A percentile compares a stretch with the other conserved stretches of the same genome.
These are phyloP conservation scores for Galeopsomyia nigrocyanea DNA, from an alignment of 2,888 invertebrate genomes.

Conservation along the genomic window DNA sequence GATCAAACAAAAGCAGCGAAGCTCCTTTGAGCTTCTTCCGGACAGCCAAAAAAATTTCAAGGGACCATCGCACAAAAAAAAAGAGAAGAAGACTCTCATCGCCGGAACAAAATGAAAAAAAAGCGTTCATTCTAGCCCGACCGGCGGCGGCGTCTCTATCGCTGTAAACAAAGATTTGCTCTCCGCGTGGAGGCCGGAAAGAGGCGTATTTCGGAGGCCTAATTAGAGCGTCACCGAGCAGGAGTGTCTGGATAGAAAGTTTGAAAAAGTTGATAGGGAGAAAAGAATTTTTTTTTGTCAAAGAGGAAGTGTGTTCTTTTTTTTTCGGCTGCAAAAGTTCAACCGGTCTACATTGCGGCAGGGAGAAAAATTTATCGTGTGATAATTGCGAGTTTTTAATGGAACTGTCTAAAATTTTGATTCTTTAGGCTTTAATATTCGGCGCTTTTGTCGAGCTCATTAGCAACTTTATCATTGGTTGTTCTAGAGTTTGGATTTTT, in stretches of 20 bases:
- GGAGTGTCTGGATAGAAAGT: background rate
- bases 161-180: constrained; percentile 45
- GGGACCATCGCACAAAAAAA: background rate
- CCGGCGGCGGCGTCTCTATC: background rate
- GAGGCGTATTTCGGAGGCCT: constrained; percentile 54
- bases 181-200: background rate
- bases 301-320: too few relatives aligned
- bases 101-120: constrained; percentile 17
- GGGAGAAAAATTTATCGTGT: too few relatives aligned
- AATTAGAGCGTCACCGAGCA: constrained; percentile 53
- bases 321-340: too few relatives aligned
- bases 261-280: background rate
- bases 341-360: too few relatives aligned
- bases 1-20: background rate
- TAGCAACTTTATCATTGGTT: too few relatives aligned
- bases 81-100: background rate
- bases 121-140: constrained; percentile 17
- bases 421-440: too few relatives aligned
- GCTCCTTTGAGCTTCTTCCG: background rate
- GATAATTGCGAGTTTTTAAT: too few relatives aligned
- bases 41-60: background rate
- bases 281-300: background rate
- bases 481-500: too few relatives aligned
- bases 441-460: too few relatives aligned
- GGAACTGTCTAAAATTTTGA: too few relatives aligned